Evolutionary conservation across 2,113 vertebrate species (phyloP).

Genomic region (Arizona elegans): DNA sequence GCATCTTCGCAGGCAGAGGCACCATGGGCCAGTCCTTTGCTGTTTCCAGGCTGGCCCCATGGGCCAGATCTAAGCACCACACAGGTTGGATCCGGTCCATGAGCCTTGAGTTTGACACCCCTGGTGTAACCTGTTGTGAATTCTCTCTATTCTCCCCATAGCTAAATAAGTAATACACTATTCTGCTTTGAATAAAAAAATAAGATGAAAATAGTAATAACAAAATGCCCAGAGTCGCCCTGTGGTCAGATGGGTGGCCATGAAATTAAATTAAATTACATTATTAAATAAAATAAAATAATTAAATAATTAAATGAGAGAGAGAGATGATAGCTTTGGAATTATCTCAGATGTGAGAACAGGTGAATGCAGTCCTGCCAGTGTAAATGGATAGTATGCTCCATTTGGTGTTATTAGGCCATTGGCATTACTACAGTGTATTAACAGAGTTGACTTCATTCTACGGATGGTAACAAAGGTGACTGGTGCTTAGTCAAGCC

Average conservation of each 20-base stretch:
- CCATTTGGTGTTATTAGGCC: not conserved
- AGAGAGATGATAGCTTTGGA: not conserved
- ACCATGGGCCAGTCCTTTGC: too few species aligned
- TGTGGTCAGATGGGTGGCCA: not conserved
- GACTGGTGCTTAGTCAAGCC: constrained; percentile 23
- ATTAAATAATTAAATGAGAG: not conserved
- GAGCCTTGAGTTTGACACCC: too few species aligned
- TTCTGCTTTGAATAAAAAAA: not conserved
- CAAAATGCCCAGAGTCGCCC: not conserved
- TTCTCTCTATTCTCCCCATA: not conserved
- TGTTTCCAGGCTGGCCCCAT: too few species aligned
- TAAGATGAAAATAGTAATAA: not conserved
- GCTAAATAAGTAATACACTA: not conserved
- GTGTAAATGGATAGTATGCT: not conserved
- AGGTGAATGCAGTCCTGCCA: not conserved
- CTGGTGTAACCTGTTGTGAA: not conserved
- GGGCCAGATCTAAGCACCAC: too few species aligned
- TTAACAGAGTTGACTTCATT: not conserved
- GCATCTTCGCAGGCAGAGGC: too few species aligned
- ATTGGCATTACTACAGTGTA: not conserved
- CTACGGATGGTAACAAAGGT: not conserved
- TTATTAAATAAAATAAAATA: not conserved
- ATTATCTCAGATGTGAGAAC: constrained; percentile 5
- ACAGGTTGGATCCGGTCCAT: too few species aligned
- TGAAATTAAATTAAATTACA: not conserved